Evolutionary conservation across 2,113 vertebrate genomes (phyloP).

Genomic region (Talpa occidentalis): DNA sequence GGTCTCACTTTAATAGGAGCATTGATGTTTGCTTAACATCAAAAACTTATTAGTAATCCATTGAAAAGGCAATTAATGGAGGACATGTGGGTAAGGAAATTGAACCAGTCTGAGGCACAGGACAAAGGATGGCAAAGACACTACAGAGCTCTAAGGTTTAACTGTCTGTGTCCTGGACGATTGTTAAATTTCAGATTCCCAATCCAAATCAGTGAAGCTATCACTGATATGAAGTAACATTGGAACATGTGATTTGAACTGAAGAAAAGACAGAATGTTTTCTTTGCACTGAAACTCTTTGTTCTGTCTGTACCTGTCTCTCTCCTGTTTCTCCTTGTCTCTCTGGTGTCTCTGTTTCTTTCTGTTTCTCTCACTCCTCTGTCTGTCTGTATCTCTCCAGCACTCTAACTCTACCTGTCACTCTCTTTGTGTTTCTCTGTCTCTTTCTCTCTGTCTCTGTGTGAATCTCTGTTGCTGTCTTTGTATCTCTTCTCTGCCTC

Average conservation of each 20-base stretch:
- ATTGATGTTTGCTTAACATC: slow-evolving; percentile 81
- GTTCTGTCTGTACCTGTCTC: too few species aligned
- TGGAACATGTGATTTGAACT: not conserved
- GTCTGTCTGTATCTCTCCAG: too few species aligned
- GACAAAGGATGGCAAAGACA: slow-evolving; percentile 52
- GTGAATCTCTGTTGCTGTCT: too few species aligned
- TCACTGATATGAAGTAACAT: not conserved
- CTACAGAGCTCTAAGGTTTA: slow-evolving; percentile 60
- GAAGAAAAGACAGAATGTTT: not conserved
- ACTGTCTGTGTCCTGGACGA: slow-evolving; percentile 53
- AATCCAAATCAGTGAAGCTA: not conserved
- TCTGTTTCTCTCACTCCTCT: too few species aligned
- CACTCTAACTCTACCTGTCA: not conserved
- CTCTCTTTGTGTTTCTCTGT: too few species aligned
- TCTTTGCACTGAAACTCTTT: not conserved
- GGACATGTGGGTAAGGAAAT: slow-evolving; percentile 69
- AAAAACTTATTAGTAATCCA: slow-evolving; percentile 80
- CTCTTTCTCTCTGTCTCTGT: too few species aligned
- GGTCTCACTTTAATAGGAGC: slow-evolving; percentile 75
- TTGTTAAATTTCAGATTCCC: slow-evolving; percentile 17
- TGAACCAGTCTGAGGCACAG: slow-evolving; percentile 66
- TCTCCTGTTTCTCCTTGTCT: too few species aligned
- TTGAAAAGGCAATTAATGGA: slow-evolving; percentile 81
- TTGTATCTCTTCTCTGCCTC: not conserved
- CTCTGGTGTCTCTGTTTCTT: too few species aligned